A percentile compares a stretch with the other conserved stretches of the same genome.
phyloP scores from a whole-genome alignment of 1,140 invertebrate genomes.

The Bombyx mori region ASM3026992v2 NC_085116.1:4384001-4384500 shows the following conservation, averaged over 20 bases:
- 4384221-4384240: slow-evolving; percentile 33
- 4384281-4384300: slow-evolving; percentile 36
- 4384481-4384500: too few relatives aligned
- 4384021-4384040: neutral
- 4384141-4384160: too few relatives aligned
- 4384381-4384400: too few relatives aligned
- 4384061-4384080: neutral
- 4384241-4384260: slow-evolving; percentile 43
- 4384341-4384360: too few relatives aligned
- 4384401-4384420: too few relatives aligned
- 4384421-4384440: too few relatives aligned
- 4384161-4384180: slow-evolving; percentile 7
- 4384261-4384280: slow-evolving; percentile 37
- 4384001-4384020: slow-evolving; percentile 14
- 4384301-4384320: too few relatives aligned
- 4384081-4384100: neutral
- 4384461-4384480: too few relatives aligned
- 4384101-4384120: neutral
- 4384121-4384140: neutral
- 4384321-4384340: too few relatives aligned
- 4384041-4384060: neutral
- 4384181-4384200: too few relatives aligned
- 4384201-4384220: slow-evolving; percentile 16
- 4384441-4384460: too few relatives aligned
- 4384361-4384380: too few relatives aligned